A percentile compares a stretch with the other conserved stretches of the same genome.
Evolutionary conservation across 1,140 invertebrate species (phyloP).

Genomic region (Zaprionus kolodkinae): DNA sequence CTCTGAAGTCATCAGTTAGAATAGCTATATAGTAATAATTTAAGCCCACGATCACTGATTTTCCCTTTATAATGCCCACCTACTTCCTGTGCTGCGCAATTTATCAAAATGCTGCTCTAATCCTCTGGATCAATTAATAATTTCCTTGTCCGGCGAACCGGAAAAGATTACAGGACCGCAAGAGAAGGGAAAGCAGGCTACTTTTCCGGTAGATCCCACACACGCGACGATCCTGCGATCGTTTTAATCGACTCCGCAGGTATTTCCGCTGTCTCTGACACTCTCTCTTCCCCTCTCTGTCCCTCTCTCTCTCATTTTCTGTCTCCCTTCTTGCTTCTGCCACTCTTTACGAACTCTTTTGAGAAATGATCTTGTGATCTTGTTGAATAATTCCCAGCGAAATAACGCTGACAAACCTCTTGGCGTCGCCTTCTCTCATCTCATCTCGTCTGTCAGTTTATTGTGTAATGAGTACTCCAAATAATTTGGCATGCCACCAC

Average conservation of each 20-base stretch:
- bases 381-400: constrained; percentile 51
- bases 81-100: constrained; percentile 6
- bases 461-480: constrained; percentile 82
- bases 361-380: constrained; percentile 76
- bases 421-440: constrained; percentile 6
- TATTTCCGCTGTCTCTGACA: constrained; percentile 53
- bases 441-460: constrained; percentile 42
- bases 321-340: not conserved
- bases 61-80: constrained; percentile 13
- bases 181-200: constrained; percentile 40
- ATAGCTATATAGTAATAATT: not conserved
- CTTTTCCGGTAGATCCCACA: constrained; percentile 1
- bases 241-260: constrained; percentile 41
- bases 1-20: not conserved
- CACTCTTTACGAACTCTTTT: constrained; percentile 33
- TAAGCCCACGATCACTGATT: not conserved
- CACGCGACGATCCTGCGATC: constrained; percentile 29
- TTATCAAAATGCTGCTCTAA: constrained; percentile 23
- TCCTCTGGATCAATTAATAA: constrained; percentile 61
- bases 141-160: constrained; percentile 39
- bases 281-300: not conserved
- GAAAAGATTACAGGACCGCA: constrained; percentile 62
- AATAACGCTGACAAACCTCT: constrained; percentile 10
- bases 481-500: constrained; percentile 70
- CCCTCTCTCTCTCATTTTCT: not conserved